Conservation (phyloP, 2,797 vertebrate species). For the Mionectes olivaceus region DNA sequence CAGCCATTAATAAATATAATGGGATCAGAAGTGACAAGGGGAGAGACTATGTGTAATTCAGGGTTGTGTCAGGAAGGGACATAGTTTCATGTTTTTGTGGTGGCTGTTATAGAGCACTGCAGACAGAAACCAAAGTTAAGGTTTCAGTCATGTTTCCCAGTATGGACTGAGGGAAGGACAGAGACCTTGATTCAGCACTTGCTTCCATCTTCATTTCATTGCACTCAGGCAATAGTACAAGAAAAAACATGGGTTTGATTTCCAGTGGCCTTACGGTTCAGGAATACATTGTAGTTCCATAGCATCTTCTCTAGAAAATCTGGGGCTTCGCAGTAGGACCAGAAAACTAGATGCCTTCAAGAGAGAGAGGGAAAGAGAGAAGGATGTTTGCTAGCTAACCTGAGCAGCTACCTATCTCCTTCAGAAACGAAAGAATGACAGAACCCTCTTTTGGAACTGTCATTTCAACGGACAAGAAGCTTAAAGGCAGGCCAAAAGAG, state of each 20-base stretch:
- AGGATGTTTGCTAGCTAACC: background rate
- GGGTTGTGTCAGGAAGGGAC: background rate
- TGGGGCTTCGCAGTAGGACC: background rate
- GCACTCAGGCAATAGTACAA: background rate
- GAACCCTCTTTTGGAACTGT: background rate
- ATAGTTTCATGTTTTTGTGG: background rate
- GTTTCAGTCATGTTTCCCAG: background rate
- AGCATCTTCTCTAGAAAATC: background rate
- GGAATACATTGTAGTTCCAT: background rate
- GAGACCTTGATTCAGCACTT: background rate
- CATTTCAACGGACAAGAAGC: background rate
- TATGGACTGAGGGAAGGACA: background rate
- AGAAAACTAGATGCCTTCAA: background rate
- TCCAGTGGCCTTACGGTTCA: background rate
- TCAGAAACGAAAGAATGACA: background rate
- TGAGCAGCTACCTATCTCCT: background rate
- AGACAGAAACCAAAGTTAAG: background rate
- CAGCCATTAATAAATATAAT: background rate
- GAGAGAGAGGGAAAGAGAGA: background rate
- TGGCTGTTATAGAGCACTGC: background rate
- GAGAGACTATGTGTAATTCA: background rate
- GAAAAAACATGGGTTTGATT: background rate
- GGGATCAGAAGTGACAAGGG: background rate
- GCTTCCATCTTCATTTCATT: background rate
- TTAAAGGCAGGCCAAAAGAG: background rate